A percentile compares a stretch with the other conserved stretches of the same genome.
Evolutionary conservation across 2,888 invertebrate genomes (phyloP).

Genomic region (Fabriciana adippe): DNA sequence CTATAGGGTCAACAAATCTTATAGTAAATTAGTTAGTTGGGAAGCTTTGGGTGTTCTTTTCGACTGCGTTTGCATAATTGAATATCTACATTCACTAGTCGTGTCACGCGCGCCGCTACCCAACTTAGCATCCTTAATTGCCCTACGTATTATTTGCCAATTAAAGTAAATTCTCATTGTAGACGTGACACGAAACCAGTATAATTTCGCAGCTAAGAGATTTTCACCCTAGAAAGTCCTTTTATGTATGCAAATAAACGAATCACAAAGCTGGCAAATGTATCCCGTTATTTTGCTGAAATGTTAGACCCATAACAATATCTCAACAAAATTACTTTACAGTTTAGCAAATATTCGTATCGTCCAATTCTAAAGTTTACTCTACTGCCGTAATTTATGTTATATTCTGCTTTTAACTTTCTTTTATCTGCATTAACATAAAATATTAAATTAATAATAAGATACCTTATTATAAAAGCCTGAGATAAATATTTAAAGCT

Average conservation of each 20-base stretch:
- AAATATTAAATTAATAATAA: too few species aligned
- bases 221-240: constrained; percentile 53
- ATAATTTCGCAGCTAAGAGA: constrained; percentile 63
- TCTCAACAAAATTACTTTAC: constrained; percentile 27
- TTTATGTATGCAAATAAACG: constrained; percentile 60
- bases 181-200: constrained; percentile 78
- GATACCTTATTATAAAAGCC: too few species aligned
- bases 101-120: constrained; percentile 77
- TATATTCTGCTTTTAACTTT: not conserved
- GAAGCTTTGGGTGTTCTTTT: constrained; percentile 62
- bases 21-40: constrained; percentile 30
- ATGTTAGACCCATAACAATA: constrained; percentile 34
- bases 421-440: too few species aligned
- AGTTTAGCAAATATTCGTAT: constrained; percentile 18
- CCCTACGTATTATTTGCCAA: constrained; percentile 83
- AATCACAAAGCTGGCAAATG: constrained; percentile 43
- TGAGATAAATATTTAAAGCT: too few species aligned
- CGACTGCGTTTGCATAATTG: constrained; percentile 79
- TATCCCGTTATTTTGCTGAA: constrained; percentile 32
- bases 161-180: constrained; percentile 81
- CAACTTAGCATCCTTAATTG: constrained; percentile 82
- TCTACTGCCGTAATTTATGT: not conserved
- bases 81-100: constrained; percentile 73
- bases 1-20: constrained; percentile 52
- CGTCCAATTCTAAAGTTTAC: constrained; percentile 3